phyloP scores from a whole-genome alignment of 2,888 invertebrate genomes.

The Drosophila parthenogenetica region DNA sequence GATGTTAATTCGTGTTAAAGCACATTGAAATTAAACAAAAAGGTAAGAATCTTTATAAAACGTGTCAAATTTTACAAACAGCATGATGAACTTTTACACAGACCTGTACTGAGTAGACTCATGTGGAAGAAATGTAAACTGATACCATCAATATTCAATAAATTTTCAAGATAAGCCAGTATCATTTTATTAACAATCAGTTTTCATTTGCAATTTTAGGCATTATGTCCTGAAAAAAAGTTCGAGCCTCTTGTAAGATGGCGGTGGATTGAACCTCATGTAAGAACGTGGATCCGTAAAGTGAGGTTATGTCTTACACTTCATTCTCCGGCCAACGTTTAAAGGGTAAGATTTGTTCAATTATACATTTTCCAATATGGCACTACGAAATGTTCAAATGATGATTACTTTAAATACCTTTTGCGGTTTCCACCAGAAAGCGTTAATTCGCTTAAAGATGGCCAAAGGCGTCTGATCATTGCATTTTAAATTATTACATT shows the following conservation, averaged over 20 bases:
- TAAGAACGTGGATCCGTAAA: neutral
- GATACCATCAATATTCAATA: slow-evolving; percentile 13
- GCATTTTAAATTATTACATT: slow-evolving; percentile 2
- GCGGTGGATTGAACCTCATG: slow-evolving; percentile 7
- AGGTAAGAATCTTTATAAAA: slow-evolving; percentile 19
- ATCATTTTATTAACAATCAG: neutral
- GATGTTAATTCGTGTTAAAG: neutral
- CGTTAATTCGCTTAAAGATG: slow-evolving; percentile 80
- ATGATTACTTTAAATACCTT: slow-evolving; percentile 83
- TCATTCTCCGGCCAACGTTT: neutral
- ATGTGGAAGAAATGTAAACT: slow-evolving; percentile 64
- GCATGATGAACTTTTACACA: slow-evolving; percentile 65
- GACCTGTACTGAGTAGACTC: slow-evolving; percentile 68
- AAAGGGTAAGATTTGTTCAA: slow-evolving; percentile 40
- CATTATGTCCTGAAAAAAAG: neutral
- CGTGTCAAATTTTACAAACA: neutral
- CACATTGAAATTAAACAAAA: slow-evolving; percentile 8
- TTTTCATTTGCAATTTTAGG: slow-evolving; percentile 12
- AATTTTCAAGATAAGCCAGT: neutral
- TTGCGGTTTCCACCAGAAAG: slow-evolving; percentile 86
- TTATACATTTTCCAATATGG: slow-evolving; percentile 45
- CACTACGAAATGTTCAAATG: slow-evolving; percentile 68
- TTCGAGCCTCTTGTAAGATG: slow-evolving; percentile 11
- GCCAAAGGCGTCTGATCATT: slow-evolving; percentile 83
- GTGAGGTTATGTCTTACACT: slow-evolving; percentile 42